Conservation (phyloP, 1,140 invertebrate species). For the Pogonus chalceus region DNA sequence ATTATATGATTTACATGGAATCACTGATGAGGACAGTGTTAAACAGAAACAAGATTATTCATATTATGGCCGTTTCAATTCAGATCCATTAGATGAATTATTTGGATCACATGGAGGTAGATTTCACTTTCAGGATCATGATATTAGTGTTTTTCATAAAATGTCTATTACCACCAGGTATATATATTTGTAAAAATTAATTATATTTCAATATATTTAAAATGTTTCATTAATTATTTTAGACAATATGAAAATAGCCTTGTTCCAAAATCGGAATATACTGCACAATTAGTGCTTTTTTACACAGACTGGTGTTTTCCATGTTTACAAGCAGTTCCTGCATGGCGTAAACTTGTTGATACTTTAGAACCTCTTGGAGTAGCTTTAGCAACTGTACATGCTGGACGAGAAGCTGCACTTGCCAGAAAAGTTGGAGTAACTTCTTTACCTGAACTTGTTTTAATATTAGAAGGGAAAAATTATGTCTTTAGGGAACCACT, state of each 20-base stretch:
- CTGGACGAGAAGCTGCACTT: conserved; percentile 64
- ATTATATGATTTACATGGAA: conserved; percentile 80
- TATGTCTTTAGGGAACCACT: conserved; percentile 70
- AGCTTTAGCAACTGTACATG: conserved; percentile 70
- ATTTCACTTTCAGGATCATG: conserved; percentile 69
- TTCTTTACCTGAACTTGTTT: conserved; percentile 67
- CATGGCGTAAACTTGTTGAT: conserved; percentile 71
- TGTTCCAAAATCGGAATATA: conserved; percentile 67
- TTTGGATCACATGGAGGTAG: conserved; percentile 47
- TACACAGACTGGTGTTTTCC: conserved; percentile 91
- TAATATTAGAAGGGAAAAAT: conserved; percentile 71
- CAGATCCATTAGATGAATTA: conserved; percentile 63
- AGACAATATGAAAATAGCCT: conserved; percentile 82
- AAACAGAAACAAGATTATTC: conserved; percentile 54
- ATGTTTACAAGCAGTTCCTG: conserved; percentile 72
- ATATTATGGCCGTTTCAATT: conserved; percentile 51
- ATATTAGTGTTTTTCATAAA: conserved; percentile 77
- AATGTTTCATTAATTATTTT: conserved; percentile 26
- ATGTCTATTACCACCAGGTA: conserved; percentile 73
- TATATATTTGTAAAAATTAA: conserved; percentile 20
- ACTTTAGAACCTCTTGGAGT: conserved; percentile 71
- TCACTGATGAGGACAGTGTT: conserved; percentile 68
- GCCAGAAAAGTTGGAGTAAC: conserved; percentile 67
- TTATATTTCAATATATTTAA: background rate
- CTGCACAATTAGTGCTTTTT: conserved; percentile 75